These are phyloP conservation scores for Melanerpes aurifrons DNA, from an alignment of 2,113 vertebrate species.

Conservation along the genomic window DNA sequence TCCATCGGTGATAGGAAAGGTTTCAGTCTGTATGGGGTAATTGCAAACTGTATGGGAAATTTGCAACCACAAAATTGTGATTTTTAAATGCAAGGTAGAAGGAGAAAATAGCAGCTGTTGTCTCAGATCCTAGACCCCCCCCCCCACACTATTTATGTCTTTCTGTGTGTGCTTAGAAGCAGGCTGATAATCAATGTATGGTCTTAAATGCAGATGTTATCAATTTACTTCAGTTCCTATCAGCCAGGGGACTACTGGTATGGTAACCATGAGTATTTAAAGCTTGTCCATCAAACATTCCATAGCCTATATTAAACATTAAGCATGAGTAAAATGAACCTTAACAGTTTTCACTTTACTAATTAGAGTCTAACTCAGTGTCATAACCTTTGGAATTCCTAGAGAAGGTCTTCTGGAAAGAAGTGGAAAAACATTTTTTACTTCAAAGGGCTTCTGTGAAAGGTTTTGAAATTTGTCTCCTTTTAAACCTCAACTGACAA, in stretches of 20 bases:
- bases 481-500: conserved; percentile 23
- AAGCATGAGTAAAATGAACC: background rate
- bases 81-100: background rate
- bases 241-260: background rate
- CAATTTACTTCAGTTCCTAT: background rate
- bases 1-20: background rate
- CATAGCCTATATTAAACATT: background rate
- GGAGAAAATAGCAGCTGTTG: background rate
- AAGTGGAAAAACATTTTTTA: background rate
- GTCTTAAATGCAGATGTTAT: background rate
- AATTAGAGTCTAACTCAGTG: background rate
- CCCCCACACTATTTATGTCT: background rate
- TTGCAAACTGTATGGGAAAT: background rate
- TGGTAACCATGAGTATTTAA: background rate
- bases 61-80: background rate
- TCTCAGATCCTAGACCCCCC: background rate
- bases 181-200: background rate
- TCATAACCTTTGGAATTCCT: conserved; percentile 3
- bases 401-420: background rate
- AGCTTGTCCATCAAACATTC: background rate
- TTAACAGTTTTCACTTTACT: background rate
- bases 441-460: background rate
- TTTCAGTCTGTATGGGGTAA: background rate
- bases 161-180: background rate
- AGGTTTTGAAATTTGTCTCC: background rate